phyloP scores from a whole-genome alignment of 2,888 invertebrate genomes.

The Drosophila niveifrons region DNA sequence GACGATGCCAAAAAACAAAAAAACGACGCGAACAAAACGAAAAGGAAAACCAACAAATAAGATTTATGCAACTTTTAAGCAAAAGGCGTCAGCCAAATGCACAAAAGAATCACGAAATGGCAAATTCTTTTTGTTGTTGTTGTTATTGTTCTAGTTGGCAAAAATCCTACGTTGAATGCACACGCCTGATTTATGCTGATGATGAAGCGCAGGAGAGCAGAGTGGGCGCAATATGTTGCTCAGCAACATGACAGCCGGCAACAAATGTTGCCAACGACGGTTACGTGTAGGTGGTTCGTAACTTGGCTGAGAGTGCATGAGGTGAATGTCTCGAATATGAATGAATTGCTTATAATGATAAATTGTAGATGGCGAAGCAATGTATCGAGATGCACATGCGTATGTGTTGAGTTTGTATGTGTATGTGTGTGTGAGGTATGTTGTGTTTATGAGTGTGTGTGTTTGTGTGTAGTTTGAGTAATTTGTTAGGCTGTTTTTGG shows the following conservation, averaged over 20 bases:
- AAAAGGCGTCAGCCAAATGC: slow-evolving; percentile 69
- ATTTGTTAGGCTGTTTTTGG: slow-evolving; percentile 77
- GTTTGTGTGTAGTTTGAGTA: slow-evolving; percentile 55
- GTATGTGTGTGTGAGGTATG: slow-evolving; percentile 27
- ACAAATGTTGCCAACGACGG: slow-evolving; percentile 46
- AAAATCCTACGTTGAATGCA: slow-evolving; percentile 59
- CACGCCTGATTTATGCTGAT: slow-evolving; percentile 79
- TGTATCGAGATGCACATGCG: slow-evolving; percentile 36
- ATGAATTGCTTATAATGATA: slow-evolving; percentile 44
- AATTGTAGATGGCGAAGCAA: slow-evolving; percentile 30
- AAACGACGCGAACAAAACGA: slow-evolving; percentile 60
- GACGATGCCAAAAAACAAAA: slow-evolving; percentile 64
- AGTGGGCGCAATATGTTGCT: slow-evolving; percentile 47
- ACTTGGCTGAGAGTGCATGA: slow-evolving; percentile 42
- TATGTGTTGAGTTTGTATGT: slow-evolving; percentile 37
- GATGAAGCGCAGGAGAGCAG: slow-evolving; percentile 41
- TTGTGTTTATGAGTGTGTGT: slow-evolving; percentile 29
- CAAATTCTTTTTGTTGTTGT: slow-evolving; percentile 29
- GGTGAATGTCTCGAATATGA: slow-evolving; percentile 61
- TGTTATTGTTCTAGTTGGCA: slow-evolving; percentile 38
- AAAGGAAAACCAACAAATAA: slow-evolving; percentile 54
- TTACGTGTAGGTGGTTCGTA: slow-evolving; percentile 54
- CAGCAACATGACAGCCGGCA: slow-evolving; percentile 37
- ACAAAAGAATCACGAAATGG: slow-evolving; percentile 35
- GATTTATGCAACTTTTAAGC: slow-evolving; percentile 82